Conservation (phyloP, 1,140 invertebrate species). For the Leptestheria dahalacensis region DNA sequence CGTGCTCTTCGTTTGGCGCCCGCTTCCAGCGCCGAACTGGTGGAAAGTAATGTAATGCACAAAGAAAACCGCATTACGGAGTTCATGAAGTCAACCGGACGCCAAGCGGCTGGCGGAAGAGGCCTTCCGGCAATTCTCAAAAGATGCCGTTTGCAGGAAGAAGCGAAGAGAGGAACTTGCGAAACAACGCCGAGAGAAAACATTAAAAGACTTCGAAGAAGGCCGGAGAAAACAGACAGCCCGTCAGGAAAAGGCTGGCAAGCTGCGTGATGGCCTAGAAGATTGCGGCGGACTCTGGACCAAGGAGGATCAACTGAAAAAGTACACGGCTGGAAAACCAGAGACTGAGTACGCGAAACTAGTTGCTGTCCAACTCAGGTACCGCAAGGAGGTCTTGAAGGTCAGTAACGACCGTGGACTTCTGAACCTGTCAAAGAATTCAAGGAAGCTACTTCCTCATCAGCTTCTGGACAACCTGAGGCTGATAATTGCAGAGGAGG, state of each 20-base stretch:
- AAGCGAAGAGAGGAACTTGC: not conserved
- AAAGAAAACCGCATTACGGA: not conserved
- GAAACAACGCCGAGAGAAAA: not conserved
- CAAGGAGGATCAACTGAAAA: not conserved
- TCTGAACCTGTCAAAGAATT: not conserved
- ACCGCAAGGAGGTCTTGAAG: not conserved
- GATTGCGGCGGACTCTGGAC: not conserved
- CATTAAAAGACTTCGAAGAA: not conserved
- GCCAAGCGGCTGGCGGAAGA: too few relatives aligned
- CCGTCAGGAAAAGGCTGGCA: not conserved
- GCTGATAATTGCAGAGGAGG: not conserved
- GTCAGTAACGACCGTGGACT: not conserved
- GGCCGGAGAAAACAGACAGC: not conserved
- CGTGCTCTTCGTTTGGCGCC: not conserved
- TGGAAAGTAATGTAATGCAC: not conserved
- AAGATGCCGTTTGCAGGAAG: not conserved
- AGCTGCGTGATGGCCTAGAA: not conserved
- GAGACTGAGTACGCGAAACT: not conserved
- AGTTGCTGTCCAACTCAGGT: not conserved
- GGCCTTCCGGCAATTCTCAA: not conserved
- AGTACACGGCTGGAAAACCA: not conserved
- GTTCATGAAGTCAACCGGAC: not conserved
- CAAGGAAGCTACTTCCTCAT: not conserved
- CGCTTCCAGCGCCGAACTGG: not conserved
- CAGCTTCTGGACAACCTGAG: not conserved